These are phyloP conservation scores for Falco berigora DNA, from an alignment of 2,797 vertebrate genomes.

Conservation along the genomic window DNA sequence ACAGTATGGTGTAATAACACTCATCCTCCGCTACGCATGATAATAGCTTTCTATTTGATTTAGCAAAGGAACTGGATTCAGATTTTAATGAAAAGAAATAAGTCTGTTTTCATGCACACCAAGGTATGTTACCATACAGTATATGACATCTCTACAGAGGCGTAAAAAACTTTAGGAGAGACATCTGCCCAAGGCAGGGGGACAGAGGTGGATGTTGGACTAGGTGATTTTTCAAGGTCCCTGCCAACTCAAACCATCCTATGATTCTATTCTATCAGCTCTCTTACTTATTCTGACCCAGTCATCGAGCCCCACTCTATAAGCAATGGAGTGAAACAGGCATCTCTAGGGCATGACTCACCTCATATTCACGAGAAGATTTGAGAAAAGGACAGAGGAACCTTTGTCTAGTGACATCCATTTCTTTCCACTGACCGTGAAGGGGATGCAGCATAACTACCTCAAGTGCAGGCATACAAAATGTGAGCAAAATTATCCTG, in stretches of 20 bases:
- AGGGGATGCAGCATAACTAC: neutral
- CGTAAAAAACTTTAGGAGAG: neutral
- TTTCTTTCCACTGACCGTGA: neutral
- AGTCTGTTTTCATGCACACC: neutral
- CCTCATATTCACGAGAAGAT: neutral
- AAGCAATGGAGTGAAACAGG: neutral
- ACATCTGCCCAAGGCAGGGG: neutral
- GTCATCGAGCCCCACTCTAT: neutral
- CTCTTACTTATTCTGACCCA: neutral
- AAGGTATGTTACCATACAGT: neutral
- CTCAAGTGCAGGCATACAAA: neutral
- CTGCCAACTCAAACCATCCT: neutral
- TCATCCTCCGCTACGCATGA: neutral
- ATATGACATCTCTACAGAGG: neutral
- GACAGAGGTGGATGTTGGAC: neutral
- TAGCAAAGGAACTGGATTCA: neutral
- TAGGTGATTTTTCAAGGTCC: neutral
- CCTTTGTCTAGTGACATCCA: neutral
- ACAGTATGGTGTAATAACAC: neutral
- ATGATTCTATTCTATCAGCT: neutral
- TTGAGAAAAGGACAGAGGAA: neutral
- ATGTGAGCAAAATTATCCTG: neutral
- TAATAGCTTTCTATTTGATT: neutral
- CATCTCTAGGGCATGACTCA: slow-evolving; percentile 17
- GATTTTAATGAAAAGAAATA: neutral